Conservation (phyloP, 1,140 invertebrate species). For the Leptestheria dahalacensis region DNA sequence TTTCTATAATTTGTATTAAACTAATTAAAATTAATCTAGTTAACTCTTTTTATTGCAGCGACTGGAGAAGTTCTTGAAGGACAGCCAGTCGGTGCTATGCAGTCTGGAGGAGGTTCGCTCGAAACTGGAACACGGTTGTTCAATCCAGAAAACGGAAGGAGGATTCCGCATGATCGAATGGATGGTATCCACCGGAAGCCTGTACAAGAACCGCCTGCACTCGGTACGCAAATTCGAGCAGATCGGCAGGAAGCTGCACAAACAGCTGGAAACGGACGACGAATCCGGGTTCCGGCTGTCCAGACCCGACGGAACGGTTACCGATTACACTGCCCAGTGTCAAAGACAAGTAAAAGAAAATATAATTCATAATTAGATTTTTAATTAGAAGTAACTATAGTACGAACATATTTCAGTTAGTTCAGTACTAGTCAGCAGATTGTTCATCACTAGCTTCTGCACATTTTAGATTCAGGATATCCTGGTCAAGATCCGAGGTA, state of each 20-base stretch:
- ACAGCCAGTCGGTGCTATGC: constrained; percentile 21
- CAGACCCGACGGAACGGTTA: constrained; percentile 24
- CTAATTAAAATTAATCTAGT: constrained; percentile 6
- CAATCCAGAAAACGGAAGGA: constrained; percentile 12
- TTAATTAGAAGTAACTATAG: too few species aligned
- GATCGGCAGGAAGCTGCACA: constrained; percentile 23
- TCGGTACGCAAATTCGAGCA: constrained; percentile 12
- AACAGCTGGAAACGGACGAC: constrained; percentile 25
- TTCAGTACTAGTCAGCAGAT: not conserved
- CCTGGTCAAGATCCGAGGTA: constrained; percentile 3
- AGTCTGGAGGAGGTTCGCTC: constrained; percentile 22
- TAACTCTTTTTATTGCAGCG: constrained; percentile 20
- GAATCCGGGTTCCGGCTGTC: constrained; percentile 22
- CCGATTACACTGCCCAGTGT: constrained; percentile 23
- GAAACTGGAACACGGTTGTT: constrained; percentile 9
- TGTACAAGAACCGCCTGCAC: constrained; percentile 8
- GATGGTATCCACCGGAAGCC: constrained; percentile 10
- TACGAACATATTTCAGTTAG: not conserved
- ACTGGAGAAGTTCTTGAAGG: constrained; percentile 27
- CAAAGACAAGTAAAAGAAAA: constrained; percentile 9
- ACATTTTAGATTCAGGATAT: constrained; percentile 14
- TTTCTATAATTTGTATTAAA: not conserved
- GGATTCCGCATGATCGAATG: constrained; percentile 14
- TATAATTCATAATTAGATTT: too few species aligned
- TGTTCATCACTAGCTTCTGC: not conserved